These are phyloP conservation scores for Drosophila anomelani DNA, from an alignment of 2,888 invertebrate genomes.

Conservation along the genomic window DNA sequence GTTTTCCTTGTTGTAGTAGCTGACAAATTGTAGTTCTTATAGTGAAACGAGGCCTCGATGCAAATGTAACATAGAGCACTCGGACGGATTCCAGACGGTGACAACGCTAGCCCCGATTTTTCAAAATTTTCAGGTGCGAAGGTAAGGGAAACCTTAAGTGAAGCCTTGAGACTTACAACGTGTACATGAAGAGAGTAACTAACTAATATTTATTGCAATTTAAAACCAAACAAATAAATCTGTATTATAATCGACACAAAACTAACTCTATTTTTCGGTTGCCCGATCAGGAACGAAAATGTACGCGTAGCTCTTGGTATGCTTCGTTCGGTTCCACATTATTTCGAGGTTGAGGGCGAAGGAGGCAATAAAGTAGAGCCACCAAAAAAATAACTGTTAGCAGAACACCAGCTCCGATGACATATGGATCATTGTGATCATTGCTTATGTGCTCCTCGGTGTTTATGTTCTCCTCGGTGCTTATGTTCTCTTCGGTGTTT, in stretches of 20 bases:
- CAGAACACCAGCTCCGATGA: neutral
- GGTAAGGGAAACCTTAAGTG: slow-evolving; percentile 42
- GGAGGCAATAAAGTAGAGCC: neutral
- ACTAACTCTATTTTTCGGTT: too few species aligned
- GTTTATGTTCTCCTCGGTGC: too few species aligned
- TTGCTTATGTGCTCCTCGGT: neutral
- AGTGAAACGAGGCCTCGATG: slow-evolving; percentile 33
- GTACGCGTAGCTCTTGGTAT: neutral
- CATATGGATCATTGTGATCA: neutral
- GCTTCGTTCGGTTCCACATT: too few species aligned
- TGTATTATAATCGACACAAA: slow-evolving; percentile 69
- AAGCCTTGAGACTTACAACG: slow-evolving; percentile 75
- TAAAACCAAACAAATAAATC: slow-evolving; percentile 57
- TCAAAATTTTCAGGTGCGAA: slow-evolving; percentile 61
- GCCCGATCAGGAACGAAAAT: neutral
- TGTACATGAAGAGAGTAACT: slow-evolving; percentile 63
- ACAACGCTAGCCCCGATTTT: slow-evolving; percentile 24
- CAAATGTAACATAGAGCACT: slow-evolving; percentile 42
- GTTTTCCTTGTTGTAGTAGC: slow-evolving; percentile 60
- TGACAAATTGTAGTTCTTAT: slow-evolving; percentile 48
- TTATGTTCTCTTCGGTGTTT: too few species aligned
- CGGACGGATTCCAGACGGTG: slow-evolving; percentile 10
- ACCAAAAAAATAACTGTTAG: neutral
- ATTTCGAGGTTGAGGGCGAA: neutral
- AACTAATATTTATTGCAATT: slow-evolving; percentile 74